Evolutionary conservation across 2,888 invertebrate genomes (phyloP).

Genomic region (Gari tellinella): DNA sequence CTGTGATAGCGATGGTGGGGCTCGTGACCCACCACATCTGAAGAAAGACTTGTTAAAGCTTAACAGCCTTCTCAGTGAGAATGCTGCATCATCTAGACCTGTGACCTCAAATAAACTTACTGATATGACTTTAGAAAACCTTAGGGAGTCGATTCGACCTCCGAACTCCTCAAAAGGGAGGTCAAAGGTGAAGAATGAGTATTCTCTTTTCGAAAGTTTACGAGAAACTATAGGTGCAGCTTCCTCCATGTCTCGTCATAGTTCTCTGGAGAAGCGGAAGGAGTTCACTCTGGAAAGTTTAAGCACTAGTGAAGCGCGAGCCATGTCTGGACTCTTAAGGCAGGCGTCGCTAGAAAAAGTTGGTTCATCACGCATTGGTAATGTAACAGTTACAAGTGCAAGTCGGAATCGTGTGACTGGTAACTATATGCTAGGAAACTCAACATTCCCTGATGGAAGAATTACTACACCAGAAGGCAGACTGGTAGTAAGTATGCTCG

Average conservation of each 20-base stretch:
- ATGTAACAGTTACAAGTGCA: constrained; percentile 80
- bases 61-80: constrained; percentile 58
- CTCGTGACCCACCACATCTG: constrained; percentile 54
- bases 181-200: constrained; percentile 59
- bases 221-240: constrained; percentile 71
- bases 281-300: constrained; percentile 82
- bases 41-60: constrained; percentile 60
- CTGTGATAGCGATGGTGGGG: constrained; percentile 56
- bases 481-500: constrained; percentile 71
- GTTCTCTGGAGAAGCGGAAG: constrained; percentile 73
- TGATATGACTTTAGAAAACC: constrained; percentile 71
- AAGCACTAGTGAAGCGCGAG: constrained; percentile 80
- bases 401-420: constrained; percentile 78
- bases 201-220: constrained; percentile 65
- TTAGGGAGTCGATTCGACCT: constrained; percentile 69
- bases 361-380: constrained; percentile 80
- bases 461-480: constrained; percentile 80
- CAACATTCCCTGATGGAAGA: constrained; percentile 69
- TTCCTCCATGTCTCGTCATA: constrained; percentile 74
- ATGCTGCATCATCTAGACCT: constrained; percentile 47
- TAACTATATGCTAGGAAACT: constrained; percentile 75
- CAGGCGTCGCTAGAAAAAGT: constrained; percentile 82
- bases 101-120: constrained; percentile 67
- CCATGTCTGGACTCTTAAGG: constrained; percentile 82
- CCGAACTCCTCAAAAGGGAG: constrained; percentile 67